A percentile compares a stretch with the other conserved stretches of the same genome.
phyloP scores from a whole-genome alignment of 2,888 invertebrate genomes.

The Pristionchus maxplancki region DNA sequence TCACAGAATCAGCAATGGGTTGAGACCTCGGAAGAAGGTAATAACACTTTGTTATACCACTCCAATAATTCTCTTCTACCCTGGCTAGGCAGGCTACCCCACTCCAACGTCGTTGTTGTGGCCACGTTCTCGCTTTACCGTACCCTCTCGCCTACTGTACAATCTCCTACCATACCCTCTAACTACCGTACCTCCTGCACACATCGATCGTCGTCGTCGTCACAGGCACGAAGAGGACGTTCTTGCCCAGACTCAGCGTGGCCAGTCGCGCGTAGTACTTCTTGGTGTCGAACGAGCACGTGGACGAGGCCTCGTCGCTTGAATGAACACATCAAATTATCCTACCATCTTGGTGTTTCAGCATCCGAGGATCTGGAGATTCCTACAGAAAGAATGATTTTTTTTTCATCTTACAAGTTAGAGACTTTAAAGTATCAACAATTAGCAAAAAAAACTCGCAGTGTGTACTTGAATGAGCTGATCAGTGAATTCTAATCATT shows the following conservation, averaged over 20 bases:
- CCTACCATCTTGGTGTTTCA: no score
- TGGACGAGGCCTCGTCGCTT: slow-evolving; percentile 38
- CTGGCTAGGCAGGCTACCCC: no score
- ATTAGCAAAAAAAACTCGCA: no score
- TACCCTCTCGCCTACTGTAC: slow-evolving; percentile 55
- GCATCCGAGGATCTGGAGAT: no score
- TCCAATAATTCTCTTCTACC: no score
- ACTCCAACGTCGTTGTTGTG: slow-evolving; percentile 64
- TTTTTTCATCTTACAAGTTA: no score
- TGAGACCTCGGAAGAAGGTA: neutral
- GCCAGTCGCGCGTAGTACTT: slow-evolving; percentile 67
- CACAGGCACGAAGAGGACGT: slow-evolving; percentile 72
- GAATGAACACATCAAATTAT: no score
- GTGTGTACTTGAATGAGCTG: no score
- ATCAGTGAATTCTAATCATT: no score
- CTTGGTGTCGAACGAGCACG: slow-evolving; percentile 62
- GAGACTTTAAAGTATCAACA: no score
- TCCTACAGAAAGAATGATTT: no score
- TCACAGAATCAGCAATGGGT: neutral
- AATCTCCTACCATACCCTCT: neutral
- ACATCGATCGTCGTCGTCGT: slow-evolving; percentile 75
- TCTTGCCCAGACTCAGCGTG: slow-evolving; percentile 66
- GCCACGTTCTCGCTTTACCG: slow-evolving; percentile 69
- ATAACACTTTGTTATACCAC: no score
- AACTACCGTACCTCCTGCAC: slow-evolving; percentile 63